Evolutionary conservation across 2,797 vertebrate species (phyloP), one percentile per base, ranked within the genome.

Genomic region (Hoplostethus mediterraneus): DNA sequence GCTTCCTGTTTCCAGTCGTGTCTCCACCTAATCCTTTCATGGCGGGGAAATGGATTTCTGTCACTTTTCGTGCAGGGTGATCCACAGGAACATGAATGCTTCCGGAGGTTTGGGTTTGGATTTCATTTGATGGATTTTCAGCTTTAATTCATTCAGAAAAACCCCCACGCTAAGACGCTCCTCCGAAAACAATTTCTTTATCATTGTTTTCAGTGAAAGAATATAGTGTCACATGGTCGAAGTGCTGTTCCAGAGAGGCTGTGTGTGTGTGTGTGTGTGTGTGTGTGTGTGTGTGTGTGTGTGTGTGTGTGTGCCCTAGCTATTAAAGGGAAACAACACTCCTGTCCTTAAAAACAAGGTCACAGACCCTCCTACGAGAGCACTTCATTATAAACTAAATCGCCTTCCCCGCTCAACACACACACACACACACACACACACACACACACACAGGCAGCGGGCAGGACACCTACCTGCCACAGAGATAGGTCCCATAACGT

Each of bases 331-430:
- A 80, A 85, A 83, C 68, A 84, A 78, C 69, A 73, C 68, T 61
- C 47, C 49, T 40, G 67, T 83, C 71, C 63, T 70, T 66, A 45
- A 79, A 79, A 86, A 84, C 75, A 89, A 82, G 81, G 84, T 79
- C 79, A 73, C 56, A 77, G 55, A 80, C 60, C 60, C 85, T 80
- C 14, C 40, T 65, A 74, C 62, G 61, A 28, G 38, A 86, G 71
- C 65, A 64, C 64, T 71, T 80, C 59, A 81, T 84, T 84, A 82
- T 70, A 54, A 82, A 67, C 52, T 54, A 30, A 51, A 17, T 67
- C 71, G 56, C 49, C 5, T 3, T 16, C 14, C 10, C 1, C 28
- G 14, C 11, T 3, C 28, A 56, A 58, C 55, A 38, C 52, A 63
- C 53, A 67, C 63, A 64, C 33, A 63, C 68, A 62, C 58, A 44